A percentile compares a stretch with the other conserved stretches of the same genome.
phyloP scores from a whole-genome alignment of 2,113 vertebrate genomes.

The Turdus rufiventris region DNA sequence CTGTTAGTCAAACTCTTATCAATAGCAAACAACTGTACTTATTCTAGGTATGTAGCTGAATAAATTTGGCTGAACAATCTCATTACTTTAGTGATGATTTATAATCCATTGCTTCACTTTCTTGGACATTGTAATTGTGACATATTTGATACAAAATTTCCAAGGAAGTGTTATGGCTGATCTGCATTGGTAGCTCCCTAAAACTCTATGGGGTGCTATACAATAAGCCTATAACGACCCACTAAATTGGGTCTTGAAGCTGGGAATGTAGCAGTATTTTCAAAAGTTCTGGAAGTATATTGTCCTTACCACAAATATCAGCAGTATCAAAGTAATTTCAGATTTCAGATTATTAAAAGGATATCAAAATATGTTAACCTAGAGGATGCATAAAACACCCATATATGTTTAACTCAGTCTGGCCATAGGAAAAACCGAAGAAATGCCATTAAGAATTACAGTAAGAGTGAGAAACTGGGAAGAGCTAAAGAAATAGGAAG shows the following conservation, averaged over 20 bases:
- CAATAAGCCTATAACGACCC: accelerated
- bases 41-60: background rate
- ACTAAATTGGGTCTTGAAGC: background rate
- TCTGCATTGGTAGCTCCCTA: background rate
- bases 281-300: background rate
- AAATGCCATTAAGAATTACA: background rate
- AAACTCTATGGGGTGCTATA: background rate
- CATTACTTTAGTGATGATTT: background rate
- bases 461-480: background rate
- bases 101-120: background rate
- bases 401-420: background rate
- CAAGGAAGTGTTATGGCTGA: background rate
- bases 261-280: background rate
- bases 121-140: background rate
- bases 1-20: background rate
- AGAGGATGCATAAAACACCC: background rate
- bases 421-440: background rate
- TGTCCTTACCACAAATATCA: background rate
- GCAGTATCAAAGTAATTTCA: background rate
- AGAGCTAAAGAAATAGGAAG: background rate
- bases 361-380: background rate
- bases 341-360: background rate
- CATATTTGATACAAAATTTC: background rate
- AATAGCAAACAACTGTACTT: background rate
- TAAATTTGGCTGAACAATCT: background rate